A percentile compares a stretch with the other conserved stretches of the same genome.
Conservation (phyloP, 2,797 vertebrate species). For the Agapornis canus region DNA sequence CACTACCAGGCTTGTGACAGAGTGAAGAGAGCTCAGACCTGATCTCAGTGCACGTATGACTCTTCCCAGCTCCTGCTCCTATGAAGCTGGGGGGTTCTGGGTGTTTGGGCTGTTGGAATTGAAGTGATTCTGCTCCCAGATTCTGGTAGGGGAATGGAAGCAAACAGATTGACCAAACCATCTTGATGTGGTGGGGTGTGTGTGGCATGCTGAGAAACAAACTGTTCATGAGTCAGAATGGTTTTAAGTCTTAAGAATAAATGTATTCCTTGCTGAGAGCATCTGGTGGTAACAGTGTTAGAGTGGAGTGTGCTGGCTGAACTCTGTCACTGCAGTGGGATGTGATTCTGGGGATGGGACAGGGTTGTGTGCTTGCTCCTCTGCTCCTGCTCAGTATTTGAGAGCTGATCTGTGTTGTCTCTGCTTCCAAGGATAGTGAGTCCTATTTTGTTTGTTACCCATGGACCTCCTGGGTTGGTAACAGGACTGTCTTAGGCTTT, state of each 20-base stretch:
- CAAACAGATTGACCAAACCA: not conserved
- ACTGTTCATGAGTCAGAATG: no score
- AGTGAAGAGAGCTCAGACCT: not conserved
- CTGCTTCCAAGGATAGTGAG: not conserved
- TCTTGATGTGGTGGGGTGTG: not conserved
- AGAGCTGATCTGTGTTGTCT: not conserved
- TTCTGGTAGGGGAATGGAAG: not conserved
- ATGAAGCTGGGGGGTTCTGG: rapidly evolving
- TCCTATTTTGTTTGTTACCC: not conserved
- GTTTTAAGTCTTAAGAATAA: not conserved
- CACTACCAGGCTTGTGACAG: not conserved
- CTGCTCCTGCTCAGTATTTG: not conserved
- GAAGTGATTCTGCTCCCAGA: not conserved
- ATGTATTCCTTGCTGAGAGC: not conserved
- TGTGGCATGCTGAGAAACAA: not conserved
- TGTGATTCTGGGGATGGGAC: not conserved
- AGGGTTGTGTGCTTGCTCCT: not conserved
- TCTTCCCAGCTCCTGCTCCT: rapidly evolving
- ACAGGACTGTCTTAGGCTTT: not conserved
- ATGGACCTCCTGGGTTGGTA: not conserved
- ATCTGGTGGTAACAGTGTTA: not conserved
- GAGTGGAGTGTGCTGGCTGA: not conserved
- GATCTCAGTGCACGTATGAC: rapidly evolving
- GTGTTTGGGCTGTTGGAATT: not conserved
- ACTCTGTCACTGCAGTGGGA: rapidly evolving